Evolutionary conservation across 2,797 vertebrate species (phyloP).

Genomic region (Acropternis orthonyx): DNA sequence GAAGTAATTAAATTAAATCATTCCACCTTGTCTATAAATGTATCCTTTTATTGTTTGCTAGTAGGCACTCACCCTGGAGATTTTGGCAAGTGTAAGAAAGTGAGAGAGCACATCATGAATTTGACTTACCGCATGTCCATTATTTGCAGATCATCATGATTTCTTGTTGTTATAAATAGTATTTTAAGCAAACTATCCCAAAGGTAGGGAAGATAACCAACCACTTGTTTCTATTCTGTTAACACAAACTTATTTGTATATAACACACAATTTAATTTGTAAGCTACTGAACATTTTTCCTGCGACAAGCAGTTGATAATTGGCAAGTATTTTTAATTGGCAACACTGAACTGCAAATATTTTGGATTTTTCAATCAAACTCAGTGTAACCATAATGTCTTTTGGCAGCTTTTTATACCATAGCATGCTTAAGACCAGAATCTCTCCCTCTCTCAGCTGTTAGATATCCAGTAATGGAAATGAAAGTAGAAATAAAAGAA

Average conservation of each 20-base stretch:
- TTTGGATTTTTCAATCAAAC: constrained; percentile 64
- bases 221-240: background rate
- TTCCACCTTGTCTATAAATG: background rate
- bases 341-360: constrained; percentile 64
- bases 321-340: constrained; percentile 69
- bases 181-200: background rate
- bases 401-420: constrained; percentile 62
- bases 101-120: background rate
- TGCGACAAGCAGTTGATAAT: constrained; percentile 34
- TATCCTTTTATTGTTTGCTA: background rate
- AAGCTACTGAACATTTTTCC: constrained; percentile 45
- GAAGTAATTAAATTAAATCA: constrained; percentile 12
- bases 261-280: constrained; percentile 18
- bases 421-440: constrained; percentile 7
- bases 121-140: background rate
- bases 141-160: background rate
- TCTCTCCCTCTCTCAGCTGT: background rate
- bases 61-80: background rate
- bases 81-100: background rate
- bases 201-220: background rate
- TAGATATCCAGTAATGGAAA: background rate
- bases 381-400: constrained; percentile 56
- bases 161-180: background rate
- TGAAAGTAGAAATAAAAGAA: background rate
- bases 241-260: background rate